Percentiles rank a stretch among this genome's conserved stretches.
These are phyloP conservation scores for Dryobates pubescens DNA, from an alignment of 2,797 vertebrate genomes.

Conservation along the genomic window DNA sequence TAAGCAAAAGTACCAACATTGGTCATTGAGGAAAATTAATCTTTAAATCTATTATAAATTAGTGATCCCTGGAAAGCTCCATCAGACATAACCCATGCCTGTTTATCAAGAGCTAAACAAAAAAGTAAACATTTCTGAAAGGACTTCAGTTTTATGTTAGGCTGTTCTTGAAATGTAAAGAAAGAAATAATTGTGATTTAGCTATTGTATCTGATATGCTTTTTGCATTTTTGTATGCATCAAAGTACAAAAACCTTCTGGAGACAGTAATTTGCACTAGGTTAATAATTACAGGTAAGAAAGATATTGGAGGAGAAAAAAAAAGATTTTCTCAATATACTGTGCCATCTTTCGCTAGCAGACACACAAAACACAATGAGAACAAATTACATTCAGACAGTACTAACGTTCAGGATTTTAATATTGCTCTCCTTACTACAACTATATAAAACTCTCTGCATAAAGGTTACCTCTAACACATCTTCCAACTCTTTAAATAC, in stretches of 20 bases:
- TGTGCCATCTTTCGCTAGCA: neutral
- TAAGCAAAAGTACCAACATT: neutral
- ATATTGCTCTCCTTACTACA: slow-evolving; percentile 28
- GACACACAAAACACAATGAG: slow-evolving; percentile 38
- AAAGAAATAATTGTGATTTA: neutral
- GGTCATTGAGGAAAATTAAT: neutral
- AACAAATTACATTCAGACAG: slow-evolving; percentile 45
- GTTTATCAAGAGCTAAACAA: neutral
- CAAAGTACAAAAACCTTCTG: neutral
- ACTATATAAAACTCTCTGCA: slow-evolving; percentile 57
- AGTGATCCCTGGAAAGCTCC: neutral
- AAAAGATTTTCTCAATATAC: neutral
- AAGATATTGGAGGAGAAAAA: neutral
- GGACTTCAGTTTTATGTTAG: slow-evolving; percentile 1
- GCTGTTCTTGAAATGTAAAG: neutral
- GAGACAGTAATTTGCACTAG: neutral
- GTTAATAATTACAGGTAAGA: neutral
- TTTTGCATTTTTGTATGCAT: neutral
- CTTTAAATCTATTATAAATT: neutral
- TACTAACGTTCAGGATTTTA: slow-evolving; percentile 46
- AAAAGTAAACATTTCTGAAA: neutral
- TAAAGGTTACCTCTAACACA: slow-evolving; percentile 65
- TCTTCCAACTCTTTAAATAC: slow-evolving; percentile 59
- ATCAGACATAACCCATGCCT: neutral
- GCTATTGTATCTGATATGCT: neutral